Evolutionary conservation across 2,797 vertebrate genomes (phyloP).

Genomic region (Cercopithecus neglectus): DNA sequence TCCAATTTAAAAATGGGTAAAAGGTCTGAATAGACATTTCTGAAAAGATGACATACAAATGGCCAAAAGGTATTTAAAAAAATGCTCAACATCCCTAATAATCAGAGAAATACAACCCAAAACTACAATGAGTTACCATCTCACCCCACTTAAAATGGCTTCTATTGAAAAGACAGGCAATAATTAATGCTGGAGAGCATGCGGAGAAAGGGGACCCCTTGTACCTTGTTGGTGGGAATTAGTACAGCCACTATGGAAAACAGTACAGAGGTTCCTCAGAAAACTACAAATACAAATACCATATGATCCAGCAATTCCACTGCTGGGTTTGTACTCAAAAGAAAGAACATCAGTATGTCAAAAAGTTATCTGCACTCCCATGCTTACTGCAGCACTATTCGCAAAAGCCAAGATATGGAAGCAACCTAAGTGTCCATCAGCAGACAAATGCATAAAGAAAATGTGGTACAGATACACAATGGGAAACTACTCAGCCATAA

Average conservation of each 20-base stretch:
- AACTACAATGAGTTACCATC: background rate
- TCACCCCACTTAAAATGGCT: background rate
- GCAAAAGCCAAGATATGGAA: background rate
- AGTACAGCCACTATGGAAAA: background rate
- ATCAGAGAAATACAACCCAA: background rate
- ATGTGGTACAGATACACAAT: background rate
- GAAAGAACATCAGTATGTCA: background rate
- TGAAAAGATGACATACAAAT: background rate
- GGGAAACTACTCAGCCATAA: background rate
- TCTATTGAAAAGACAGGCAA: background rate
- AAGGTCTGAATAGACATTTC: background rate
- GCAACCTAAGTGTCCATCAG: background rate
- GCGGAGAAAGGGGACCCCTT: background rate
- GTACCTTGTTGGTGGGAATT: background rate
- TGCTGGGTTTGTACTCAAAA: background rate
- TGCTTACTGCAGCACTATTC: background rate
- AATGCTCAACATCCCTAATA: background rate
- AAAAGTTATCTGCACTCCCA: background rate
- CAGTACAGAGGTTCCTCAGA: background rate
- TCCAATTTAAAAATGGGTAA: background rate
- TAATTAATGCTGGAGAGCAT: background rate
- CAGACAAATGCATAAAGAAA: background rate
- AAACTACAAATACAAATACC: background rate
- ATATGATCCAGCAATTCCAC: background rate
- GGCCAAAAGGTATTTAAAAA: background rate